Evolutionary conservation across 2,888 invertebrate genomes (phyloP), one percentile per base, ranked within the genome.

Genomic region (Aquatica leii): DNA sequence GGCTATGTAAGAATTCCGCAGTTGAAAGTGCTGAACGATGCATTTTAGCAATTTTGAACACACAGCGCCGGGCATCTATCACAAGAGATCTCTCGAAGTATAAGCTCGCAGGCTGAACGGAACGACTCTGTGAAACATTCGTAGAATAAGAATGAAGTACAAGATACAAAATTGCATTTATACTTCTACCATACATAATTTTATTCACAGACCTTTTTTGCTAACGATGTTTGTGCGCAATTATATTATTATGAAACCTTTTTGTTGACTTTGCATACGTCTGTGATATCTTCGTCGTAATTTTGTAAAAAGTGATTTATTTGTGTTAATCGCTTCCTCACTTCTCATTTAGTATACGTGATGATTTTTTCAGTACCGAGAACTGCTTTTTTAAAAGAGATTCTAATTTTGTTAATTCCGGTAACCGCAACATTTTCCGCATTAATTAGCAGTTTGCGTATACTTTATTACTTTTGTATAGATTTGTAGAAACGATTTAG

Each of bases 41-140:
- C 78, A 74, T 77, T 77, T 78, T 77, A 71, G 77, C 75, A 76
- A 77, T 78, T 78, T 77, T 70, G 71, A 73, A 69, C 73, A 70
- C 71, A 72, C 71, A 71, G 69, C 73, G 74, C 67, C 71, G 72
- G 70, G 73, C 75, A 77, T 78, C 76, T 74, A 77, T 77, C 77
- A 77, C 73, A 51, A 68, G 69, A 73, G 74, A 76, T 77, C 75
- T 75, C 73, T 65, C 68, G 74, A 74, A 74, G 73, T 74, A 74
- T 77, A 76, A 76, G 76, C 75, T 69, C 71, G 70, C 73, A 70
- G 72, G 68, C 72, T 72, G 75, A 73, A 71, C 73, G 74, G 72
- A 75, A 74, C 73, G 76, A 74, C 69, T 71, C 65, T 54, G 50
- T 65, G 70, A 72, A 71, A 75, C 76, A 73, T 71, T 70, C 67